Conservation (phyloP, 2,113 vertebrate species). For the Tichodroma muraria region DNA sequence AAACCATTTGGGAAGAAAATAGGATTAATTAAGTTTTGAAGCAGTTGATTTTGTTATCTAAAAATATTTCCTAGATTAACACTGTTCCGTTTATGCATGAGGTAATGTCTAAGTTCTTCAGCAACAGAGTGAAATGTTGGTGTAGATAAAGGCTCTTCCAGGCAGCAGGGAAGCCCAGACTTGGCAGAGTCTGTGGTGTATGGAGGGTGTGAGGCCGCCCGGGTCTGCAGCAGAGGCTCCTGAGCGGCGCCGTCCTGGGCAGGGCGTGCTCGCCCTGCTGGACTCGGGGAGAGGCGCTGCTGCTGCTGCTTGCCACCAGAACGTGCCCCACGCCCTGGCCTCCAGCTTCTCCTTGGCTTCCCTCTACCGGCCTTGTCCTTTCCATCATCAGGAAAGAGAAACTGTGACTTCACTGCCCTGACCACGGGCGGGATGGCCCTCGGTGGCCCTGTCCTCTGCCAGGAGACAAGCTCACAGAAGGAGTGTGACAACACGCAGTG, state of each 20-base stretch:
- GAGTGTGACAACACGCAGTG: fast-evolving
- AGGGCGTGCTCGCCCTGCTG: too few species aligned
- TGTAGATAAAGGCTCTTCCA: not conserved
- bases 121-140: not conserved
- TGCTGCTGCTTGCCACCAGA: too few species aligned
- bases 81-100: not conserved
- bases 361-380: too few species aligned
- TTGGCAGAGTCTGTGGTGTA: fast-evolving
- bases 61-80: conserved; percentile 29
- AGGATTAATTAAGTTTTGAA: conserved; percentile 44
- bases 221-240: too few species aligned
- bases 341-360: not conserved
- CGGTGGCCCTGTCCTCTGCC: not conserved
- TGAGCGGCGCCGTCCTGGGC: too few species aligned
- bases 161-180: not conserved
- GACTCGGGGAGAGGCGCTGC: not conserved
- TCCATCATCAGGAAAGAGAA: fast-evolving
- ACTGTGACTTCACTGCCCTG: not conserved
- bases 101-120: not conserved
- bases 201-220: not conserved
- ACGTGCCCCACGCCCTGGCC: too few species aligned
- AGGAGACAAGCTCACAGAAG: not conserved
- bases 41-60: conserved; percentile 18
- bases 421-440: not conserved
- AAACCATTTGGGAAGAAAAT: conserved; percentile 33